Evolutionary conservation across 64 coral and sea anemone species (phyloP).

Genomic region (Pocillopora verrucosa): DNA sequence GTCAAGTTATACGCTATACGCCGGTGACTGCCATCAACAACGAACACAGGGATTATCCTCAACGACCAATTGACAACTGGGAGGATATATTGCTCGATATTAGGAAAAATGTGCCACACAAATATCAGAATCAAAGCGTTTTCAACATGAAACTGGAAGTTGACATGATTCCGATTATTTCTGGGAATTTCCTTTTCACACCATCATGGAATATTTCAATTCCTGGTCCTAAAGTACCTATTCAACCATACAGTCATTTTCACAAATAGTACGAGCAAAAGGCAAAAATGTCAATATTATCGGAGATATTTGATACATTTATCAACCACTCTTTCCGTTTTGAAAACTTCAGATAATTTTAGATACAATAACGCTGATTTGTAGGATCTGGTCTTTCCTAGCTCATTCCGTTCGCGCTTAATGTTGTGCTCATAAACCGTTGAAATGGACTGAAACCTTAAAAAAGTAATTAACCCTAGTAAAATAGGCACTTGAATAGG

Average conservation of each 20-base stretch:
- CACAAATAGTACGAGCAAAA: background rate
- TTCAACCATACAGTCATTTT: conserved; percentile 72
- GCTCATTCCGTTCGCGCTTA: too few relatives aligned
- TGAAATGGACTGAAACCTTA: too few relatives aligned
- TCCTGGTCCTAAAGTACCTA: conserved; percentile 44
- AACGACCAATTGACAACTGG: conserved; percentile 68
- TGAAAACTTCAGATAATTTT: too few relatives aligned
- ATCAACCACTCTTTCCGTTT: too few relatives aligned
- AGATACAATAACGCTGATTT: too few relatives aligned
- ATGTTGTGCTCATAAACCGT: too few relatives aligned
- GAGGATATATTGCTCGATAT: conserved; percentile 69
- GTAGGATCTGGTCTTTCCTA: too few relatives aligned
- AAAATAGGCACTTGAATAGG: too few relatives aligned
- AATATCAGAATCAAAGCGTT: conserved; percentile 42
- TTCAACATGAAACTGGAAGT: conserved; percentile 54
- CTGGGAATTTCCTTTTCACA: conserved; percentile 41
- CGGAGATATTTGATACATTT: too few relatives aligned
- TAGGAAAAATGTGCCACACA: conserved; percentile 25
- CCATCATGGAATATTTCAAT: conserved; percentile 70
- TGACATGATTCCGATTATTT: conserved; percentile 51
- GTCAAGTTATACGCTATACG: conserved; percentile 79
- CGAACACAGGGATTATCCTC: conserved; percentile 79
- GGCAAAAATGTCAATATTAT: background rate
- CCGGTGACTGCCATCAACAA: conserved; percentile 71
- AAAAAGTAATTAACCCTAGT: too few relatives aligned